These are phyloP conservation scores for Tipula unca DNA, from an alignment of 2,888 invertebrate genomes.

Conservation along the genomic window DNA sequence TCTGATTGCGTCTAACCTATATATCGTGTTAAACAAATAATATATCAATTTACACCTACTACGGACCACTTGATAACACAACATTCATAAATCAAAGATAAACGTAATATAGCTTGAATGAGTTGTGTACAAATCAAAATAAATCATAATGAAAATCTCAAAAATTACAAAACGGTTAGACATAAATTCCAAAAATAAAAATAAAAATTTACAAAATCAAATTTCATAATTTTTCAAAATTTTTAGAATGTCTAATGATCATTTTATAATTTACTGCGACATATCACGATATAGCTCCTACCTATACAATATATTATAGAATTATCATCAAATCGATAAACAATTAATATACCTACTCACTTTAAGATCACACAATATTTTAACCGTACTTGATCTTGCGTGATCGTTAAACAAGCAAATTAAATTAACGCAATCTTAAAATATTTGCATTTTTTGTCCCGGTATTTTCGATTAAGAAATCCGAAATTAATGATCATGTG, in stretches of 20 bases:
- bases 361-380: not conserved
- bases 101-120: not conserved
- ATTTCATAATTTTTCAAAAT: not conserved
- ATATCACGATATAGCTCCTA: not conserved
- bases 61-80: no score
- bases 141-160: not conserved
- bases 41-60: no score
- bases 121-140: not conserved
- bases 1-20: no score
- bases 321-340: not conserved
- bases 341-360: not conserved
- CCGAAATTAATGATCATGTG: not conserved
- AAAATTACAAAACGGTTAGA: not conserved
- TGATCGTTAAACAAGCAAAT: not conserved
- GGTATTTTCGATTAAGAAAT: not conserved
- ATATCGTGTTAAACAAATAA: no score
- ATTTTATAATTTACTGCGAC: not conserved
- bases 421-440: not conserved
- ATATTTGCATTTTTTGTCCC: not conserved
- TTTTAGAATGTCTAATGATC: not conserved
- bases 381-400: not conserved
- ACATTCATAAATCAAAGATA: not conserved
- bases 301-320: not conserved
- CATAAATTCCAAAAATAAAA: not conserved
- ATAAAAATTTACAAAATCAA: not conserved